Conservation (phyloP, 2,888 invertebrate genomes). For the Drosophila putrida region DNA sequence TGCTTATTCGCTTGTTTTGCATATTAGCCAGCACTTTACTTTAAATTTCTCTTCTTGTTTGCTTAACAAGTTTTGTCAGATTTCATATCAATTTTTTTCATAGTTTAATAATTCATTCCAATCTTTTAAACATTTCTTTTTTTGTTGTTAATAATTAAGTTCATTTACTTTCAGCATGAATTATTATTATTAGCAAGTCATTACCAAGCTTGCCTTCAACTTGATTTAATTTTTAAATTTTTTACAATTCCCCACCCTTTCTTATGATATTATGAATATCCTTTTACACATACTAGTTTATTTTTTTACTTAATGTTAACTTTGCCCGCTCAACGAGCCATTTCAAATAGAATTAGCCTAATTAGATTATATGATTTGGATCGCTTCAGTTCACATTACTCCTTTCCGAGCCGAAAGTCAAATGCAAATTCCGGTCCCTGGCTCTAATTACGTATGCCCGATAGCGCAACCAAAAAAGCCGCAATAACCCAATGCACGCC, state of each 20-base stretch:
- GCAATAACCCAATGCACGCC: constrained; percentile 13
- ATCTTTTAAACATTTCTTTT: too few relatives aligned
- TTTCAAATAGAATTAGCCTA: constrained; percentile 58
- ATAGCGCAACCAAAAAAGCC: constrained; percentile 34
- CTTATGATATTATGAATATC: too few relatives aligned
- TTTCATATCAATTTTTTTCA: background rate
- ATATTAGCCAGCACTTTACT: constrained; percentile 52
- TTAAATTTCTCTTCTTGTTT: constrained; percentile 3
- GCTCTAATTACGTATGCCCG: constrained; percentile 52
- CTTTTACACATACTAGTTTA: too few relatives aligned
- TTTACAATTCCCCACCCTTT: too few relatives aligned
- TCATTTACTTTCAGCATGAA: background rate
- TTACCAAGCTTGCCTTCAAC: too few relatives aligned
- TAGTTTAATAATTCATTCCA: background rate
- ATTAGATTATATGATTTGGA: constrained; percentile 66
- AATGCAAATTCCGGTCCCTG: constrained; percentile 41
- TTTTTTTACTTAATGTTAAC: constrained; percentile 5
- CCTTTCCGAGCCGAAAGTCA: constrained; percentile 12
- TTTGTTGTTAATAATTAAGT: background rate
- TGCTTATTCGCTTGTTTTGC: constrained; percentile 65
- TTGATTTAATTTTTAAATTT: too few relatives aligned
- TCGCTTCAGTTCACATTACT: constrained; percentile 52
- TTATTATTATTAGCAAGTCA: background rate
- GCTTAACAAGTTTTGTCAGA: background rate
- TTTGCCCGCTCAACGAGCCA: constrained; percentile 33